phyloP scores from a whole-genome alignment of 1,140 invertebrate species.

The Platorchestia sp. region DNA sequence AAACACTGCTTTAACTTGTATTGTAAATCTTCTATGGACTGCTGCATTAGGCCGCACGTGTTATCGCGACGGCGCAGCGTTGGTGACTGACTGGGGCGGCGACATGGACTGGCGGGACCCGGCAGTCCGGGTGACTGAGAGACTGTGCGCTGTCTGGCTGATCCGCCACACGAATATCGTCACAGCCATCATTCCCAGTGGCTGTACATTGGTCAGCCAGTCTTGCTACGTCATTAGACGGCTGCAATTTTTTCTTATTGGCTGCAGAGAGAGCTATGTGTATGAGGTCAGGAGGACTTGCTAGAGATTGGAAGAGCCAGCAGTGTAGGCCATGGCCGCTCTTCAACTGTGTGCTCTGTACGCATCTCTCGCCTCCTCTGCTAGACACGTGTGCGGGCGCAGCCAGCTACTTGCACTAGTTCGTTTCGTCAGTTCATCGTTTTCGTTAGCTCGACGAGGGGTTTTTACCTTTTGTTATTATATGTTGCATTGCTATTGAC shows the following conservation, averaged over 20 bases:
- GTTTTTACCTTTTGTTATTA: no score
- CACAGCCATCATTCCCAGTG: constrained; percentile 51
- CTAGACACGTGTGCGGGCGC: constrained; percentile 32
- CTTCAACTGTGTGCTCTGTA: constrained; percentile 52
- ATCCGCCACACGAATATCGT: constrained; percentile 65
- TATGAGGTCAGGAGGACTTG: constrained; percentile 44
- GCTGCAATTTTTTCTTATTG: constrained; percentile 48
- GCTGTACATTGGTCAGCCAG: constrained; percentile 51
- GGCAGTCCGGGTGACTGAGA: constrained; percentile 68
- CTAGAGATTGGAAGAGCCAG: constrained; percentile 51
- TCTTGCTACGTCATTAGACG: not conserved
- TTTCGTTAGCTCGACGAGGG: not conserved
- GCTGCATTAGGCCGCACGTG: constrained; percentile 68
- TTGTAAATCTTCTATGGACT: constrained; percentile 67
- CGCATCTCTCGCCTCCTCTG: constrained; percentile 31
- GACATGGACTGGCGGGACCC: constrained; percentile 68
- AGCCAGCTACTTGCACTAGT: constrained; percentile 18
- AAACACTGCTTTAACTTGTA: constrained; percentile 67
- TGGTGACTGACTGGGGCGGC: constrained; percentile 68
- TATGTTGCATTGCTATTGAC: no score
- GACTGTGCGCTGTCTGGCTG: constrained; percentile 65
- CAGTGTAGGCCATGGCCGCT: constrained; percentile 55
- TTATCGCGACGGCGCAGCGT: constrained; percentile 67
- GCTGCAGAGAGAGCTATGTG: constrained; percentile 27
- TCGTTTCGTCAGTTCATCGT: constrained; percentile 6